Base-by-base conservation (phyloP, 1,140 invertebrate genomes). In the Brachionus rubens region DNA sequence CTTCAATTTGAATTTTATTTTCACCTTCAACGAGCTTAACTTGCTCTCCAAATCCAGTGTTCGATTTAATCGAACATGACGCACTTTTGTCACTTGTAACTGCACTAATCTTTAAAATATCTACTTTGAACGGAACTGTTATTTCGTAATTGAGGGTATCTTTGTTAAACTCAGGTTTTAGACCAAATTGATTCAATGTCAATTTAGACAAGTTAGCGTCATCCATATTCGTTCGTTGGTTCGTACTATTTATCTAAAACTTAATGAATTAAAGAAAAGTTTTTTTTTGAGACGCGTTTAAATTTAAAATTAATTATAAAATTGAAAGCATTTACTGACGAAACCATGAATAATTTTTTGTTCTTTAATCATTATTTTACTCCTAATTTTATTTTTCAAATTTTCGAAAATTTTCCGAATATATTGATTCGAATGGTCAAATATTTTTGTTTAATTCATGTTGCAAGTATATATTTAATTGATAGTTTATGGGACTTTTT, bases 1-100 rank as follows among this genome's bases (percentile, higher is more conserved):
- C 68, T 72, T 72, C 68, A 12, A 72, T 72, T 48, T 50, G 46
- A 33, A 72, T 72, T 50, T 72, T 72, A 36, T 72, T 72, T 16
- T 50, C 46, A 16, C 68, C 68, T 50, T 72, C 68, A 12, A 30
- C 28, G 10, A 72, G 46, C 41, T 72, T 48, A 16, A 72, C 46
- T 19, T 48, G n/a, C 10, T 72, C 50, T 14, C 68, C 68, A 40
- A 21, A 48, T 12, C 68, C 68, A 5, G 26, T 54, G 7, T 48
- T 46, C 19, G 30, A 24, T 54, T 50, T 72, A 41, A 72, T 54
- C 16, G 46, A 36, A 21, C 5, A 48, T 26, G 68, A 72, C 3
- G 68, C 68, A 40, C 68, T 33, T 40, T 30, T 47, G 24, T 72
- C 68, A 24, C 46, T 72, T 12, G 47, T 72, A 10, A 36, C 16